Evolutionary conservation across 1,140 invertebrate genomes (phyloP), one percentile per base, ranked within the genome.

Genomic region (Ctenoplectra terminalis): DNA sequence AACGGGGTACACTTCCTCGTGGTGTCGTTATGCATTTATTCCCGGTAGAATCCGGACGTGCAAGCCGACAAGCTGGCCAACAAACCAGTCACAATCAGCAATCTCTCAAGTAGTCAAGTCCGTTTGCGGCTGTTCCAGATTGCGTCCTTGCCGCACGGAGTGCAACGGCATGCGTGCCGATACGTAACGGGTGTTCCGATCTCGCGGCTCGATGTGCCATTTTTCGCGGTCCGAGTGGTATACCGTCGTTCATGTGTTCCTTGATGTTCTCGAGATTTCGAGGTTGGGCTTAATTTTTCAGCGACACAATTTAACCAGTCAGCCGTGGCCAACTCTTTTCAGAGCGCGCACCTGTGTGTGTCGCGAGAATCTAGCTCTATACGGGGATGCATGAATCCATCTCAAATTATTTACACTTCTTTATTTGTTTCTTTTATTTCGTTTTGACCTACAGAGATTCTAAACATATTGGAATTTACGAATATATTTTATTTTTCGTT

Each of bases 71-170:
- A 60, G 26, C 58, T 54, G 61, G 72, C 26, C 37, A 73, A 37
- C 71, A 64, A n/a, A 75, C 70, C 77, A 74, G 70, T 80, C 74
- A 66, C 67, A 81, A 75, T 75, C 71, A 67, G 71, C 79, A 60
- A 81, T 81, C 61, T 81, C 79, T 81, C 79, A 67, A 73, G 58
- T 50, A 54, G 77, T 64, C 46, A 73, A 81, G 71, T 75, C 79
- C 79, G 79, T 75, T 81, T 78, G 52, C 74, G 73, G 72, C 72
- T 82, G 80, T 82, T 82, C 81, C 81, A 82, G 81, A 82, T 78
- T 82, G 66, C 81, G 81, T 82, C 81, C 81, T 82, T 82, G 81
- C 74, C 74, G 56, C 52, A 43, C 34, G 17, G 54, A 66, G 80
- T 78, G 81, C 81, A 78, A 82, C 54, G 74, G 74, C 81, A 66